A percentile compares a stretch with the other conserved stretches of the same genome.
phyloP scores from a whole-genome alignment of 2,113 vertebrate genomes.

The Elgaria multicarinata region DNA sequence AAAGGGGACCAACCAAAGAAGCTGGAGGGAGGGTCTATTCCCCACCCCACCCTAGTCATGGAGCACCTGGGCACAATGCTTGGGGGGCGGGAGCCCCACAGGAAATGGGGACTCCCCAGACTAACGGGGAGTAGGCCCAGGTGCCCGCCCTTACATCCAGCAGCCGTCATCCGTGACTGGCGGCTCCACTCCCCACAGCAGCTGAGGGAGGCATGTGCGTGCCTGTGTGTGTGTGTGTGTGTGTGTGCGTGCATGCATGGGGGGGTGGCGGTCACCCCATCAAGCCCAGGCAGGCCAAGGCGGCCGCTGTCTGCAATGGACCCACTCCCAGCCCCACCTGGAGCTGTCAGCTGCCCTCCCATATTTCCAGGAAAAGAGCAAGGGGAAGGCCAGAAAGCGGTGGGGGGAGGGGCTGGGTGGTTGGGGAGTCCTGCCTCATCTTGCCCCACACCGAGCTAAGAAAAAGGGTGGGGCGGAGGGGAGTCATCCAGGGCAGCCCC shows the following conservation, averaged over 20 bases:
- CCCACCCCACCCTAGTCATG: too few species aligned
- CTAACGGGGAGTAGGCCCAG: too few species aligned
- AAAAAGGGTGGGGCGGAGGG: neutral
- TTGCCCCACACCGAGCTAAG: neutral
- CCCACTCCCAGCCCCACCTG: neutral
- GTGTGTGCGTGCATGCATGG: neutral
- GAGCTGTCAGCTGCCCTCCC: neutral
- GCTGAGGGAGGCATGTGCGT: neutral
- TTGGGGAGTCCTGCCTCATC: neutral
- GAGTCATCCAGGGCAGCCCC: neutral
- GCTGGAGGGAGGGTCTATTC: rapidly evolving
- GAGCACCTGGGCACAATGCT: neutral
- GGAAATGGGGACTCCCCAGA: neutral
- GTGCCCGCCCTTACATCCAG: neutral
- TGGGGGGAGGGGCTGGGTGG: too few species aligned
- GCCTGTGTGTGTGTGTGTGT: too few species aligned
- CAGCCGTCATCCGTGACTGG: neutral
- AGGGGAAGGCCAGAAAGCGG: too few species aligned
- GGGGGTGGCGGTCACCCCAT: neutral
- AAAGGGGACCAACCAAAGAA: too few species aligned
- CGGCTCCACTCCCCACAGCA: neutral
- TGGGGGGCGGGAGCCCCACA: neutral
- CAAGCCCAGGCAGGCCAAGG: neutral
- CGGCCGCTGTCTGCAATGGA: neutral
- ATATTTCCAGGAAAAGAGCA: neutral